These are phyloP conservation scores for Anthrax anthrax DNA, from an alignment of 2,888 invertebrate species.

Conservation along the genomic window DNA sequence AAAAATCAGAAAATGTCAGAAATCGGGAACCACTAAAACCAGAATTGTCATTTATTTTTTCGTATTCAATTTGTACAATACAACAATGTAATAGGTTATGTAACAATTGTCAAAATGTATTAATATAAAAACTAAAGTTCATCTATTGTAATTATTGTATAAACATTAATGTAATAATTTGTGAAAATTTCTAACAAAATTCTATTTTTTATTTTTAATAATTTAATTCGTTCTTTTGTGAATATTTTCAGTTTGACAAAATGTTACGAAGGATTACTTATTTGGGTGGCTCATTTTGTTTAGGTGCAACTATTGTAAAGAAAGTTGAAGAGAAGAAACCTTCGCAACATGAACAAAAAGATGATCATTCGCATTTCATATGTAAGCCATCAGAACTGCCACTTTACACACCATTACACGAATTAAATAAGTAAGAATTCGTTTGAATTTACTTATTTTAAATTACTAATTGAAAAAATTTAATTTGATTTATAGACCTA, in stretches of 20 bases:
- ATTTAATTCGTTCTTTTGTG: no score
- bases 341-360: background rate
- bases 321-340: background rate
- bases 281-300: background rate
- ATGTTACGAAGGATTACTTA: background rate
- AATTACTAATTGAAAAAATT: background rate
- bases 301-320: constrained; percentile 1
- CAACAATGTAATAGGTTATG: background rate
- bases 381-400: constrained; percentile 29
- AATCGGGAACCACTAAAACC: no score
- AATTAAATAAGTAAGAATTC: constrained; percentile 18
- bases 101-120: background rate
- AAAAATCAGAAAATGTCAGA: no score
- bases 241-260: no score
- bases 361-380: constrained; percentile 16
- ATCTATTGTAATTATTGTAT: no score
- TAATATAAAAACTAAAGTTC: no score
- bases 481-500: constrained; percentile 10
- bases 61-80: no score
- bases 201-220: no score
- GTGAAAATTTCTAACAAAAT: no score
- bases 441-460: no score
- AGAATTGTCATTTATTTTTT: no score
- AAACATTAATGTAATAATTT: no score
- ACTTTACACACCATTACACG: constrained; percentile 24